Percentiles rank a stretch among this genome's conserved stretches.
These are phyloP conservation scores for Antechinus stuartii DNA, from an alignment of 2,113 vertebrate species.

Conservation along the genomic window DNA sequence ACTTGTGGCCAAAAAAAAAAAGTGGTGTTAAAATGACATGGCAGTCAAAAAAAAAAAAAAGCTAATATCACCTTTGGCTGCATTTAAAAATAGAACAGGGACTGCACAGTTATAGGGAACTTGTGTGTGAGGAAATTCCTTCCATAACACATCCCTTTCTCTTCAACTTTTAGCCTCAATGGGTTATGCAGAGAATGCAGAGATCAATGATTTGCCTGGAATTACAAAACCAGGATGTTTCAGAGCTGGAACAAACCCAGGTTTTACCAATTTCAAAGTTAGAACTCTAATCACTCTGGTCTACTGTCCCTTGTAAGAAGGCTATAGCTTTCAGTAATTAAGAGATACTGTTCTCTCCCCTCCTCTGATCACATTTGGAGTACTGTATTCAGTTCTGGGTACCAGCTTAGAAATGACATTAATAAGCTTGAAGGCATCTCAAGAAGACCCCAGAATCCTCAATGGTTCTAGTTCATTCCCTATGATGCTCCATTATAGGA, in stretches of 20 bases:
- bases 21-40: not conserved
- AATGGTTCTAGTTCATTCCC: too few species aligned
- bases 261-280: too few species aligned
- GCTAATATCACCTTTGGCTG: not conserved
- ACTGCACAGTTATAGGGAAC: not conserved
- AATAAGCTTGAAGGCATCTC: too few species aligned
- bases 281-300: too few species aligned
- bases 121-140: not conserved
- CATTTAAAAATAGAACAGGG: not conserved
- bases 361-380: too few species aligned
- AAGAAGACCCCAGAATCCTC: too few species aligned
- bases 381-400: too few species aligned
- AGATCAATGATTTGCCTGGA: not conserved
- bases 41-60: not conserved
- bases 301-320: too few species aligned
- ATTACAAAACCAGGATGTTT: not conserved
- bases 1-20: not conserved
- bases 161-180: not conserved
- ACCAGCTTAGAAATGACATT: too few species aligned
- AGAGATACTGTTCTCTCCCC: too few species aligned
- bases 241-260: not conserved
- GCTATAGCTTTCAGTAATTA: too few species aligned
- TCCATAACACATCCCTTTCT: not conserved
- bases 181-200: not conserved
- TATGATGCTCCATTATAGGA: too few species aligned